Evolutionary conservation across 2,113 vertebrate genomes (phyloP).

Genomic region (Entelurus aequoreus): DNA sequence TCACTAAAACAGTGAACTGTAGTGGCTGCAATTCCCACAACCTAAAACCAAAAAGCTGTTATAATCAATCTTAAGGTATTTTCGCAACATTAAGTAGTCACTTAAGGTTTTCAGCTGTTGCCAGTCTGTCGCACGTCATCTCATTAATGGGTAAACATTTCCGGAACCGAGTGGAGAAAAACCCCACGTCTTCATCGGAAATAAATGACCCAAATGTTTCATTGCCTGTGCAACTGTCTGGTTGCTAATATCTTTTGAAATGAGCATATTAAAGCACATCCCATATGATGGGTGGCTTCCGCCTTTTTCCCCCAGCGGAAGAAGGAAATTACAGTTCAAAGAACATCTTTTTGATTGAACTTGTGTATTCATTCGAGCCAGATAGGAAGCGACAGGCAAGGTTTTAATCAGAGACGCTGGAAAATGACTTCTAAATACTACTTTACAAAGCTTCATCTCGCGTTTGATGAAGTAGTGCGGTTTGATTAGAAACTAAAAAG

Average conservation of each 20-base stretch:
- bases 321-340: constrained; percentile 58
- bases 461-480: constrained; percentile 21
- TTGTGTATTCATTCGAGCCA: constrained; percentile 48
- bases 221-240: constrained; percentile 39
- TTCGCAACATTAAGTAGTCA: constrained; percentile 35
- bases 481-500: constrained; percentile 36
- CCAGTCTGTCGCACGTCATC: constrained; percentile 66
- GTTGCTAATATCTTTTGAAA: constrained; percentile 57
- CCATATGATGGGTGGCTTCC: constrained; percentile 39
- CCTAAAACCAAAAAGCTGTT: constrained; percentile 33
- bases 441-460: constrained; percentile 33
- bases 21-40: too few species aligned
- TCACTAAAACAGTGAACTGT: not conserved
- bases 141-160: constrained; percentile 63
- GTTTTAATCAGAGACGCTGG: constrained; percentile 44
- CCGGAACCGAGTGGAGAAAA: constrained; percentile 51
- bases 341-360: constrained; percentile 51
- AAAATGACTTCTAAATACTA: constrained; percentile 28
- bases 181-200: constrained; percentile 46
- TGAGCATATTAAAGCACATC: constrained; percentile 53
- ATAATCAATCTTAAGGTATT: constrained; percentile 56
- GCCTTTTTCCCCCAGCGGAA: constrained; percentile 29
- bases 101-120: constrained; percentile 40
- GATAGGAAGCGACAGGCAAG: constrained; percentile 41
- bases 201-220: constrained; percentile 47